Evolutionary conservation across 2,113 vertebrate species (phyloP), one percentile per base, ranked within the genome.

Genomic region (Crotalus horridus): DNA sequence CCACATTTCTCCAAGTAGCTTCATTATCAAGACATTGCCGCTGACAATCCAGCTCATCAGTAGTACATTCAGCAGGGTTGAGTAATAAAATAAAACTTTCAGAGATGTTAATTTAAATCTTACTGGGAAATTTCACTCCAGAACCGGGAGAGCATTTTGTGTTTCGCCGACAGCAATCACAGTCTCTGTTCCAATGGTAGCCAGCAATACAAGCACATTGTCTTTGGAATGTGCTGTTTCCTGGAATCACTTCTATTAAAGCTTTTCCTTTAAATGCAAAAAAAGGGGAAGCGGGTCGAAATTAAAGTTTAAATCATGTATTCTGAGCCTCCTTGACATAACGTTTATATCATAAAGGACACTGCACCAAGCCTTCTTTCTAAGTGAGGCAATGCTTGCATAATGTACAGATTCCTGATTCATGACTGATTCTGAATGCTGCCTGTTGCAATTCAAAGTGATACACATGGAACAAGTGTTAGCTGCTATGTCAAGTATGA

Each of bases 181-280:
- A 99, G 97, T 98, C 98, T 89, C 98, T 97, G 48, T 95, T 97
- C 95, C 99, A 99, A 94, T 99, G 98, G 94, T 98, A 97, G 39
- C 98, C 98, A 0, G 96, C 2, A 0, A 48, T 97, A 92, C 99
- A 99, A 61, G 96, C 98, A 90, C 99, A 99, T 23, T 97, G 97
- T 94, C 97, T 97, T 95, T 95, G 98, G 96, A 95, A 85, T 0
- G 98, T 96, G 93, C 94, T 87, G 96, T 99, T 99, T 58, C 98
- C 98, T 9, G 96, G 96, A 56, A 95, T 95, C 94, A 97, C 96
- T 20, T 97, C 97, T 87, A 96, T 96, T 91, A 99, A 98, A 56
- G 98, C 99, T 93, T 98, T 99, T 17, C 96, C 99, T 99, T 64
- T 13, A 54, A 53, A 64, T 17, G 29, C 2, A 43, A 87, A 69